Conservation (phyloP, 2,113 vertebrate species). For the Gulo gulo region DNA sequence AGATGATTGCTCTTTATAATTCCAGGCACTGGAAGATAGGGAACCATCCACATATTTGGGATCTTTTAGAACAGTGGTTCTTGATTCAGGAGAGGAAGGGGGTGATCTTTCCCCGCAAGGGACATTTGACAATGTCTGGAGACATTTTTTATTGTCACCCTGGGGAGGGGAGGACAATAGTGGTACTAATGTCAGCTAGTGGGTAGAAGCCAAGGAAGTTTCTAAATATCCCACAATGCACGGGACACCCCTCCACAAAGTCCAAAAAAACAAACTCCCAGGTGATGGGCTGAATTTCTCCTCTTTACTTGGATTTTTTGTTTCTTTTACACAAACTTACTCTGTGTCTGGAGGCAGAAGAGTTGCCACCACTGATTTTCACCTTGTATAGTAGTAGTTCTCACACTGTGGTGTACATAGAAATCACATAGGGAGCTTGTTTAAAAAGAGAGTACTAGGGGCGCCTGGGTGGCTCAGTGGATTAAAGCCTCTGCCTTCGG, state of each 20-base stretch:
- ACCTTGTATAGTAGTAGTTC: neutral
- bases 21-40: neutral
- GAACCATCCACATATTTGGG: neutral
- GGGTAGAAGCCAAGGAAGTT: neutral
- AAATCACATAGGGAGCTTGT: neutral
- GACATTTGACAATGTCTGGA: neutral
- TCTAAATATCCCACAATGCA: neutral
- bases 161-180: neutral
- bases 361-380: neutral
- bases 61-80: neutral
- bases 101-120: neutral
- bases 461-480: too few relatives aligned
- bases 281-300: neutral
- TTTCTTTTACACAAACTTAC: neutral
- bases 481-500: too few relatives aligned
- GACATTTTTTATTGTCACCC: neutral
- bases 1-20: neutral
- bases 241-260: neutral
- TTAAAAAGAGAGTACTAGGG: neutral
- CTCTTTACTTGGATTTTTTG: neutral
- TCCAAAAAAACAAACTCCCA: neutral
- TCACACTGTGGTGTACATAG: neutral
- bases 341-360: neutral
- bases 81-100: neutral
- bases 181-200: neutral